Percentiles rank a stretch among this genome's conserved stretches.
phyloP scores from a whole-genome alignment of 2,797 vertebrate species.

The Sebastes oblongus region DNA sequence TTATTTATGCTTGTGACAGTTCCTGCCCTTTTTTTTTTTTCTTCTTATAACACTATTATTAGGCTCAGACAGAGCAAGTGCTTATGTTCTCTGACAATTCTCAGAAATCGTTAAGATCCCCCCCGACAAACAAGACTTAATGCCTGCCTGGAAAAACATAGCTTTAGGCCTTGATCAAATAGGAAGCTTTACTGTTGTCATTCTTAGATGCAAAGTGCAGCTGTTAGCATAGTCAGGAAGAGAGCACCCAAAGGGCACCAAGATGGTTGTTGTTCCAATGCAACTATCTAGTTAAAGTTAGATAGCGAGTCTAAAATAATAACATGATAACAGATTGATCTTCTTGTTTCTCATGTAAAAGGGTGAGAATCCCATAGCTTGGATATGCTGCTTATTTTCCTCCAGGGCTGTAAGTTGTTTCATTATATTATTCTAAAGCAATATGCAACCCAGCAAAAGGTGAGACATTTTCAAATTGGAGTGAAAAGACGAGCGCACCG shows the following conservation, averaged over 20 bases:
- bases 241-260: constrained; percentile 13
- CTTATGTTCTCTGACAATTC: constrained; percentile 41
- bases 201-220: constrained; percentile 30
- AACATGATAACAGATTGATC: constrained; percentile 5
- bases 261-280: background rate
- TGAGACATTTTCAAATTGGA: constrained; percentile 1
- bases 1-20: constrained; percentile 68
- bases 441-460: background rate
- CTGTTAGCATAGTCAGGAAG: background rate
- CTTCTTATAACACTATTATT: constrained; percentile 42
- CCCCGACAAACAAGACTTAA: constrained; percentile 29
- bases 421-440: background rate
- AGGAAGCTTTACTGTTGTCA: constrained; percentile 16
- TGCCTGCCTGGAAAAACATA: constrained; percentile 10
- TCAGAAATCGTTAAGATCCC: constrained; percentile 38
- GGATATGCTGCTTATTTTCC: background rate
- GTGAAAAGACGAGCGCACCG: background rate
- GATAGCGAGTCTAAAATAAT: constrained; percentile 11
- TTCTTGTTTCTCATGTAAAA: background rate
- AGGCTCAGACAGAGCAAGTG: constrained; percentile 28
- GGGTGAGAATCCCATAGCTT: background rate
- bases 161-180: constrained; percentile 29
- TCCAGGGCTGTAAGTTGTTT: constrained; percentile 4
- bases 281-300: constrained; percentile 5
- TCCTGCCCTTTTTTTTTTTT: constrained; percentile 54